These are phyloP conservation scores for Setophaga kirtlandii DNA, from an alignment of 2,113 vertebrate genomes.

Conservation along the genomic window DNA sequence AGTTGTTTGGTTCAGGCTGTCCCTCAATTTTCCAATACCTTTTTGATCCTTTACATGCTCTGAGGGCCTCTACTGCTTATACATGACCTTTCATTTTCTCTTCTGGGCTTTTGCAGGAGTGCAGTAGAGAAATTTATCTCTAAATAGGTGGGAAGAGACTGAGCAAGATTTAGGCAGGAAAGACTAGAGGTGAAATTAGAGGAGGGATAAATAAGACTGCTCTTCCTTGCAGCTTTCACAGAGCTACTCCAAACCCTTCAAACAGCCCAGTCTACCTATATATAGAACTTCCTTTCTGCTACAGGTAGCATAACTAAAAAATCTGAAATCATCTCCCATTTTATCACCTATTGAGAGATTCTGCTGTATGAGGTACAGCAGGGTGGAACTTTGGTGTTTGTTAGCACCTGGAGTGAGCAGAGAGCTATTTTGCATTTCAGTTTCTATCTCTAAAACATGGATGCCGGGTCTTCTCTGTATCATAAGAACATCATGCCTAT, in stretches of 20 bases:
- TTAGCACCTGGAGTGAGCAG: neutral
- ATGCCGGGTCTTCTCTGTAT: neutral
- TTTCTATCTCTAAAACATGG: neutral
- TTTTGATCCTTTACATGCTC: neutral
- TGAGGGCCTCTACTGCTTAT: neutral
- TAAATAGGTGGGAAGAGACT: neutral
- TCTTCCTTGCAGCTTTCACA: neutral
- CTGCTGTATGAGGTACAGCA: neutral
- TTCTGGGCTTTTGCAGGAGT: neutral
- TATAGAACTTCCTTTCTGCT: neutral
- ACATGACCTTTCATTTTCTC: neutral
- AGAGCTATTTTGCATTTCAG: neutral
- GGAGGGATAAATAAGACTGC: neutral
- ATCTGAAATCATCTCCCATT: neutral
- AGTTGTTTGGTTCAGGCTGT: neutral
- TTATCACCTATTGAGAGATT: neutral
- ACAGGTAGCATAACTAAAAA: neutral
- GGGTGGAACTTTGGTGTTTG: neutral
- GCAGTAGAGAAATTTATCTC: neutral
- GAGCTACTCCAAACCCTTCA: neutral
- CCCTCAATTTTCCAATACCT: neutral
- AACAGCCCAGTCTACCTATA: neutral
- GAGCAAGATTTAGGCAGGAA: neutral
- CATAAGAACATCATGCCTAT: neutral
- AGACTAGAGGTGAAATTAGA: neutral